phyloP scores from a whole-genome alignment of 2,888 invertebrate species.

The Drosophila borborema region DNA sequence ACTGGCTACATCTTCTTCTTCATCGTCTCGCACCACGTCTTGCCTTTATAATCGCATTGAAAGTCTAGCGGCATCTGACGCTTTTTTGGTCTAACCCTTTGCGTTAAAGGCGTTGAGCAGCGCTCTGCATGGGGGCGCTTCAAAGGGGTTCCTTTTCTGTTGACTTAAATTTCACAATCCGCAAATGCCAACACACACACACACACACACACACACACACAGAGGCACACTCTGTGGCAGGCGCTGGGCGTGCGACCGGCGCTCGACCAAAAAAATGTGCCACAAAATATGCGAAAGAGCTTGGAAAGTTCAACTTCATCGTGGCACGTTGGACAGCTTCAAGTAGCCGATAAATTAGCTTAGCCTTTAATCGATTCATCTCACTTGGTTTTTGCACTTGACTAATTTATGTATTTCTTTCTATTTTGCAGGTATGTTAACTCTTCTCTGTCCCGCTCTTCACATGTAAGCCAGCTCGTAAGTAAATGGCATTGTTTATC shows the following conservation, averaged over 20 bases:
- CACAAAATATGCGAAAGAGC: slow-evolving; percentile 48
- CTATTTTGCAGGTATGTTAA: slow-evolving; percentile 49
- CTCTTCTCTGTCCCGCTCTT: not conserved
- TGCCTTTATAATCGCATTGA: slow-evolving; percentile 53
- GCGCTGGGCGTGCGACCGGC: slow-evolving; percentile 28
- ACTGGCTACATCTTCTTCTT: not conserved
- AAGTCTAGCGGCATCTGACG: slow-evolving; percentile 53
- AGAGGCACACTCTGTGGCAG: slow-evolving; percentile 24
- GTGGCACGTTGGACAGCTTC: not conserved
- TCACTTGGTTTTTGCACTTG: not conserved
- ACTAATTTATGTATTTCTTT: slow-evolving; percentile 5
- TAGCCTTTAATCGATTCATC: slow-evolving; percentile 14
- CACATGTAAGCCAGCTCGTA: not conserved
- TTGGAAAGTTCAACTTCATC: slow-evolving; percentile 2
- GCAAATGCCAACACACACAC: slow-evolving; percentile 39
- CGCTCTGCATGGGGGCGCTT: slow-evolving; percentile 46
- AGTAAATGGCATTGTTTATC: slow-evolving; percentile 23
- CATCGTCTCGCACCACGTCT: not conserved
- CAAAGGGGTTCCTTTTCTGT: slow-evolving; percentile 41
- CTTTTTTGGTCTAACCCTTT: slow-evolving; percentile 41
- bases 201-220: slow-evolving; percentile 19
- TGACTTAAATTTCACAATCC: slow-evolving; percentile 34
- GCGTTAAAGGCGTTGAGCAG: slow-evolving; percentile 16
- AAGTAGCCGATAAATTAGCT: not conserved
- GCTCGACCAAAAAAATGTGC: slow-evolving; percentile 39